phyloP scores from a whole-genome alignment of 2,888 invertebrate genomes.

The Malthinus flaveolus region DNA sequence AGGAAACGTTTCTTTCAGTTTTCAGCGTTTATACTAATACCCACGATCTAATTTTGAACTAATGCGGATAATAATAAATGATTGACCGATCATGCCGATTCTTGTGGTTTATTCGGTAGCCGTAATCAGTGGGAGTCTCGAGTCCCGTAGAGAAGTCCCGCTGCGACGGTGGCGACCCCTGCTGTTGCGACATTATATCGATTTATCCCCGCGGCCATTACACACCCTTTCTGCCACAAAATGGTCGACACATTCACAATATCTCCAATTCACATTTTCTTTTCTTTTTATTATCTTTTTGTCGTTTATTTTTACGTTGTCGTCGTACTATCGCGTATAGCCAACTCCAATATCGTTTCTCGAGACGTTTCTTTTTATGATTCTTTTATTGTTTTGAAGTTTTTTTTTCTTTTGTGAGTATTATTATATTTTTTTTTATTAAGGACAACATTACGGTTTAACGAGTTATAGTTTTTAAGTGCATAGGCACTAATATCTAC shows the following conservation, averaged over 20 bases:
- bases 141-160: conserved; percentile 46
- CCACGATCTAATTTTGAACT: conserved; percentile 6
- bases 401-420: not conserved
- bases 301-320: conserved; percentile 20
- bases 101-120: conserved; percentile 35
- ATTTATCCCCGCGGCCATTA: conserved; percentile 43
- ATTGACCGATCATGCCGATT: conserved; percentile 34
- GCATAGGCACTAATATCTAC: too few species aligned
- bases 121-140: conserved; percentile 36
- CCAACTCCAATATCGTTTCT: conserved; percentile 4
- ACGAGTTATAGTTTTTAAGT: too few species aligned
- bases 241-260: conserved; percentile 36
- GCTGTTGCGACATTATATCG: conserved; percentile 50
- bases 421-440: not conserved
- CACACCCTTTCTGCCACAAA: conserved; percentile 35
- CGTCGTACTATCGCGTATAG: conserved; percentile 25
- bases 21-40: not conserved
- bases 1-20: too few species aligned
- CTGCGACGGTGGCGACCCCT: conserved; percentile 52
- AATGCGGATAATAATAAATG: conserved; percentile 23
- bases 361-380: conserved; percentile 24
- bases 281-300: conserved; percentile 23
- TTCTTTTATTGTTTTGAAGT: conserved; percentile 13
- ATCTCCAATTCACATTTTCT: conserved; percentile 29
- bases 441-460: not conserved